phyloP scores from a whole-genome alignment of 2,797 vertebrate species.

The Rhyacichthys aspro region DNA sequence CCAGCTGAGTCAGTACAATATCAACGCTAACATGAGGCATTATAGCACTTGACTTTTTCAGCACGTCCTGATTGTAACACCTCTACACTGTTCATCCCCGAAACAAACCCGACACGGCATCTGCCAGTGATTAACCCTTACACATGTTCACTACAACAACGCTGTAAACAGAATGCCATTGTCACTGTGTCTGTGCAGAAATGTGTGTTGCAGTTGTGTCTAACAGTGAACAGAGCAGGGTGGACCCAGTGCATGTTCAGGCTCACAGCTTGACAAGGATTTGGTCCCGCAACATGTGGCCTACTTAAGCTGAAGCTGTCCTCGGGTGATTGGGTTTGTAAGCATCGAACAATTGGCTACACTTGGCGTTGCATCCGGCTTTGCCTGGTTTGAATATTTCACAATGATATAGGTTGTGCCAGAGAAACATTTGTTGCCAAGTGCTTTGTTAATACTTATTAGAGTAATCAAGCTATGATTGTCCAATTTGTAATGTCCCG shows the following conservation, averaged over 20 bases:
- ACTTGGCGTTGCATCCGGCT: too few species aligned
- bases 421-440: too few species aligned
- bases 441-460: too few species aligned
- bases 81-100: constrained; percentile 30
- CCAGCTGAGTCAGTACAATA: constrained; percentile 19
- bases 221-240: constrained; percentile 73
- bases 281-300: constrained; percentile 29
- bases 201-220: constrained; percentile 51
- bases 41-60: constrained; percentile 9
- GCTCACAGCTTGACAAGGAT: constrained; percentile 60
- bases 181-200: constrained; percentile 43
- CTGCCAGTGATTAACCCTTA: constrained; percentile 76
- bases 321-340: neutral
- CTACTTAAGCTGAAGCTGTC: constrained; percentile 53
- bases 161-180: constrained; percentile 67
- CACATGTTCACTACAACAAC: constrained; percentile 60
- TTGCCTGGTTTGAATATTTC: too few species aligned
- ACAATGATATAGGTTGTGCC: too few species aligned
- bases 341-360: neutral
- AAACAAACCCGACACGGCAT: constrained; percentile 62
- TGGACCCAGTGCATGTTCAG: constrained; percentile 60
- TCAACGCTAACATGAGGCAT: constrained; percentile 38
- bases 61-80: constrained; percentile 49
- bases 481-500: too few species aligned
- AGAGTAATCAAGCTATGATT: too few species aligned